A percentile compares a stretch with the other conserved stretches of the same genome.
Evolutionary conservation across 1,140 invertebrate genomes (phyloP).

Genomic region (Drosophila dunni): DNA sequence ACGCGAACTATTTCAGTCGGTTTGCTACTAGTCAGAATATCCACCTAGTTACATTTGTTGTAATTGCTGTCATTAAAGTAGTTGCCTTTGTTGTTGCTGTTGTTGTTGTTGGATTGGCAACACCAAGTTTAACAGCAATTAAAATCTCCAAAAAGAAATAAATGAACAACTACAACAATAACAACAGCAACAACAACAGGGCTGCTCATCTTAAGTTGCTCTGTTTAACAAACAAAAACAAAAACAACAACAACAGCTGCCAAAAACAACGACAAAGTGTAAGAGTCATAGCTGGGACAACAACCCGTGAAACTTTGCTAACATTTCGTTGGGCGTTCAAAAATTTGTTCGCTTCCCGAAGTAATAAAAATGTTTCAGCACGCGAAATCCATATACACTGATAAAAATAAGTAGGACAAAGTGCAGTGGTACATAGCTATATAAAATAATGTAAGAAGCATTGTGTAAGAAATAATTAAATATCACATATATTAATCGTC

Average conservation of each 20-base stretch:
- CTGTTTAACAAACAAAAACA: conserved; percentile 63
- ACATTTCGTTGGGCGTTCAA: conserved; percentile 46
- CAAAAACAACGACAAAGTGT: conserved; percentile 27
- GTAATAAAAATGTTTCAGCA: conserved; percentile 77
- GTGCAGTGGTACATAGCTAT: no score
- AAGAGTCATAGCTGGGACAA: conserved; percentile 54
- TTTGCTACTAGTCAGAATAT: no score
- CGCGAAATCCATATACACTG: conserved; percentile 17
- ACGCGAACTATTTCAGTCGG: no score
- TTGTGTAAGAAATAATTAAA: no score
- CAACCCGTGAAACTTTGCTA: conserved; percentile 65
- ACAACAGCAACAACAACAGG: conserved; percentile 46
- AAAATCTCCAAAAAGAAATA: conserved; percentile 62
- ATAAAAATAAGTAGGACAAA: no score
- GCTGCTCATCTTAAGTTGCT: conserved; percentile 71
- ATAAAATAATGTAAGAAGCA: no score
- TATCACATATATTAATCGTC: no score
- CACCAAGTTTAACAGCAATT: conserved; percentile 78
- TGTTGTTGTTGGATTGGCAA: conserved; percentile 34
- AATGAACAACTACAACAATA: conserved; percentile 22
- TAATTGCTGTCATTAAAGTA: conserved; percentile 58
- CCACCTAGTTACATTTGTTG: conserved; percentile 24
- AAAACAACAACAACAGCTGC: conserved; percentile 34
- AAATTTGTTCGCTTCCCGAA: conserved; percentile 48
- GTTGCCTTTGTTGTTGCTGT: conserved; percentile 29